Evolutionary conservation across 2,797 vertebrate species (phyloP), one percentile per base, ranked within the genome.

Genomic region (Enteromius mattozi): DNA sequence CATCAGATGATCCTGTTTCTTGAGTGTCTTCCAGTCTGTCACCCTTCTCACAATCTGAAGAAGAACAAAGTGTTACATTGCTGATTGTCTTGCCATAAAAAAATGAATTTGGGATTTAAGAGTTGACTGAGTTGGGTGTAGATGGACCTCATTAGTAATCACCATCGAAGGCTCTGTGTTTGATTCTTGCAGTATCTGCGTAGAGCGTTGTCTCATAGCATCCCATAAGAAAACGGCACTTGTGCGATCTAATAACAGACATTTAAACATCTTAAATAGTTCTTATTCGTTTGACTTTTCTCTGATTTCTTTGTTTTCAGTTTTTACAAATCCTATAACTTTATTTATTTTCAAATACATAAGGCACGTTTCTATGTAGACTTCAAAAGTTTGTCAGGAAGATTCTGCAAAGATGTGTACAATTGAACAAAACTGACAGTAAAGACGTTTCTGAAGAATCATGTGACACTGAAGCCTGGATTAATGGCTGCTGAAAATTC

Each of bases 211-310:
- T 71, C 89, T 90, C n/a, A 93, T 84, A 54, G 87, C 83, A 9
- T 85, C 87, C 93, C 93, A 94, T 7, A 93, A 63, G 13, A 87
- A 87, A 65, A 90, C 88, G 68, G 92, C 92, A 85, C 93, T 89
- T 33, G 88, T 83, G 21, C 87, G 30, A 70, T 90, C 93, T 94
- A 78, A 21, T 61, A 80, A 74, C 70, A 84, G 30, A 54, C 37
- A 74, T 9, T 27, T 61, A 61, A 24, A 40, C 8, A 42, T 19
- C 21, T 21, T 78, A 6, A 10, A 63, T 51, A 6, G 19, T 42
- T 75, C 71, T 54, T 30, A 19, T 21, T 45, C 0, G 45, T 65
- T 78, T 42, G 13, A 7, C 0, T 7, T 71, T 71, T 71, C 37
- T 70, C 9, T 19, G 0, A 12, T 30, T 51, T 33, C 45, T 71